A percentile compares a stretch with the other conserved stretches of the same genome.
These are phyloP conservation scores for Spodoptera exigua DNA, from an alignment of 2,888 invertebrate genomes.

Conservation along the genomic window DNA sequence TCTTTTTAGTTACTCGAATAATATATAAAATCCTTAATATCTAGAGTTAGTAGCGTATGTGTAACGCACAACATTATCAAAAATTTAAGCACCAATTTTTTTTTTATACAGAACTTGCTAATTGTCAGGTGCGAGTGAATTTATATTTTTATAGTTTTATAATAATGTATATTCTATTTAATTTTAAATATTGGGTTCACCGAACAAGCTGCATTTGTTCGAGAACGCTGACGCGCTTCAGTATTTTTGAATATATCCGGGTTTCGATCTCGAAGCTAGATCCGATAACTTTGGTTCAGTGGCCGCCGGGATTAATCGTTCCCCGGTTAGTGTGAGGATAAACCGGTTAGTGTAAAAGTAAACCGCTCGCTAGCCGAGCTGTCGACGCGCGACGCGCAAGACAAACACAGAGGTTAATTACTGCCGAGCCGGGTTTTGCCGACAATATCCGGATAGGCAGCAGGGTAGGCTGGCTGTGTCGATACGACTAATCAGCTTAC, in stretches of 20 bases:
- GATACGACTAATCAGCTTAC: conserved; percentile 1
- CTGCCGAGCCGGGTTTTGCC: conserved; percentile 18
- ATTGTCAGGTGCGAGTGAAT: too few species aligned
- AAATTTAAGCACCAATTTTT: too few species aligned
- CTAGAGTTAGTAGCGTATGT: too few species aligned
- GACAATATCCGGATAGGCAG: conserved; percentile 25
- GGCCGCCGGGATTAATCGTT: conserved; percentile 43
- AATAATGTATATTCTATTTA: too few species aligned
- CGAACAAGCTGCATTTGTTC: conserved; percentile 1
- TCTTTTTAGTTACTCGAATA: too few species aligned
- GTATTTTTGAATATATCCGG: conserved; percentile 33
- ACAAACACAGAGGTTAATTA: conserved; percentile 56
- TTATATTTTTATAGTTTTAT: too few species aligned
- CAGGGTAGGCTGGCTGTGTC: conserved; percentile 1
- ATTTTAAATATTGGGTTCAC: too few species aligned
- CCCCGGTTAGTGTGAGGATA: conserved; percentile 33
- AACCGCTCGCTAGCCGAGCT: conserved; percentile 24
- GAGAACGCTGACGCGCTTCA: conserved; percentile 1
- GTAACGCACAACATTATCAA: too few species aligned
- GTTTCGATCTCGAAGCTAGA: conserved; percentile 27
- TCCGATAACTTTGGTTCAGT: conserved; percentile 43
- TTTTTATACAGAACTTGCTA: too few species aligned
- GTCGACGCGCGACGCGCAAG: conserved; percentile 40
- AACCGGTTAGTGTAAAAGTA: conserved; percentile 46
- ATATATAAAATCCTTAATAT: too few species aligned